Base-by-base conservation (phyloP, 1,140 invertebrate genomes). In the Sitobion miscanthi region DNA sequence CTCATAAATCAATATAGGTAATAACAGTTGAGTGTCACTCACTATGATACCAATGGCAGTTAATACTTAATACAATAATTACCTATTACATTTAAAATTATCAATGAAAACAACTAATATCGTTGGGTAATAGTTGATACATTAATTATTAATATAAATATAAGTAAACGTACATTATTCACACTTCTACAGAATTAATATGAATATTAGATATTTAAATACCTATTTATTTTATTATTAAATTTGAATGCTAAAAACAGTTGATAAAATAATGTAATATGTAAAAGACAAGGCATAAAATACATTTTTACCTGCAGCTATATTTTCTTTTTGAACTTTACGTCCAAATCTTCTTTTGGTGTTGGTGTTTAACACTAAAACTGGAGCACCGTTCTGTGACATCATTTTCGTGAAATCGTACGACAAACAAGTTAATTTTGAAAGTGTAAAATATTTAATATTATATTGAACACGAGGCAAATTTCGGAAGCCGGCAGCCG, bases 271-370 rank as follows among this genome's bases (percentile, higher is more conserved):
- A 47, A 47, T 47, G 25, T 42, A 42, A 42, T 42, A 69, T 69
- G 62, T 17, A n/a, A 77, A 77, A n/a, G 4, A n/a, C 62, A 4
- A 30, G 30, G 5, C 21, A 77, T n/a, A n/a, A n/a, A n/a, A n/a
- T 9, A n/a, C 11, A 77, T 77, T 97, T 14, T 99, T 99, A 95
- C 98, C 99, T 95, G 99, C 99, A 95, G 97, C 97, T 94, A 99
- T 99, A 96, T 99, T 99, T 95, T 99, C 99, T 94, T 98, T 95
- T 96, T 99, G 99, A 95, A 99, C 99, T 96, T 99, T 99, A 94
- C 97, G 96, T 91, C 99, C 99, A 94, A 97, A 98, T 95, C 99
- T 99, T 94, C 99, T 96, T 96, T 99, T 99, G 94, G 98, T 99
- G 95, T 99, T 99, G 20, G 93, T 86, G 38, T 96, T 99, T 98